phyloP scores from a whole-genome alignment of 1,140 invertebrate species.

The Hestina assimilis region DNA sequence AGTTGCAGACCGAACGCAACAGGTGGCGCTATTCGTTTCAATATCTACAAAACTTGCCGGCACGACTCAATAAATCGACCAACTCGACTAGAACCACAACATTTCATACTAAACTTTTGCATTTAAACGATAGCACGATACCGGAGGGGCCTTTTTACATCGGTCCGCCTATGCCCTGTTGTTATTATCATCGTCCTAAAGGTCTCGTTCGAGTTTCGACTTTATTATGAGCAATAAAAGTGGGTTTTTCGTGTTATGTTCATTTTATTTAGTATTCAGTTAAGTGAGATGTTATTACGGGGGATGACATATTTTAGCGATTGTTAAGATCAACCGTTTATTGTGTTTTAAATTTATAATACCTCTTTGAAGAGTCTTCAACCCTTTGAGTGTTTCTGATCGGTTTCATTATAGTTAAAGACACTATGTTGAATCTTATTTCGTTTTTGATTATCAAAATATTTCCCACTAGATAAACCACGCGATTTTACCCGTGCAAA shows the following conservation, averaged over 20 bases:
- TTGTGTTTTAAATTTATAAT: slow-evolving; percentile 22
- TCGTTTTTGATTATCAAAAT: too few relatives aligned
- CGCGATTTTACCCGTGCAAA: too few relatives aligned
- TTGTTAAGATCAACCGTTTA: slow-evolving; percentile 38
- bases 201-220: slow-evolving; percentile 44
- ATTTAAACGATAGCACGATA: slow-evolving; percentile 32
- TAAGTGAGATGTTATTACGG: slow-evolving; percentile 58
- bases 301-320: slow-evolving; percentile 54
- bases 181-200: slow-evolving; percentile 60
- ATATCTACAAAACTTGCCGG: slow-evolving; percentile 74
- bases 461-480: too few relatives aligned
- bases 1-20: slow-evolving; percentile 63
- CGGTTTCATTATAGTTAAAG: too few relatives aligned
- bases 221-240: slow-evolving; percentile 33
- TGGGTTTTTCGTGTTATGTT: slow-evolving; percentile 14
- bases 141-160: slow-evolving; percentile 39
- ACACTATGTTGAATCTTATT: too few relatives aligned
- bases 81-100: slow-evolving; percentile 39
- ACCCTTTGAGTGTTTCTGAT: too few relatives aligned
- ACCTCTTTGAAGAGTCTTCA: background rate
- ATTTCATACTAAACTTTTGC: slow-evolving; percentile 32
- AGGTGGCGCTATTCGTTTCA: slow-evolving; percentile 75
- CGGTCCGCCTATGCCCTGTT: slow-evolving; percentile 61
- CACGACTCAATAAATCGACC: slow-evolving; percentile 71
- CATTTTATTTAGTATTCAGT: slow-evolving; percentile 38